Base-by-base conservation (phyloP, 2,888 invertebrate genomes). In the Proisotoma minuta region DNA sequence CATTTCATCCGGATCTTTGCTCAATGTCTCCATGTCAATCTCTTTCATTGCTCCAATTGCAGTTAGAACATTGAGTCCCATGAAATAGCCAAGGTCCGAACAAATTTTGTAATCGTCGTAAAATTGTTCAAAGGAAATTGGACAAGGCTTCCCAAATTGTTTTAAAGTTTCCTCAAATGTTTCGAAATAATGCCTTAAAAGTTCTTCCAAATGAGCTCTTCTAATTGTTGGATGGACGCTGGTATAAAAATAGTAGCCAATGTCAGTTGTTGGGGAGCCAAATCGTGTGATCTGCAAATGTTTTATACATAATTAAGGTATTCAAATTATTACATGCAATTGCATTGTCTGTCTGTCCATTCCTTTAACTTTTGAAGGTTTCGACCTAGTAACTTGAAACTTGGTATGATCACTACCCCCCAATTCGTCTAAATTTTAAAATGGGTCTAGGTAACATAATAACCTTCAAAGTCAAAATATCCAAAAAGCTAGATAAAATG, bases 181-280 rank as follows among this genome's bases (percentile, higher is more conserved):
- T 10, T 43, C 27, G 18, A 50, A 63, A 56, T 63, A 56, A 10
- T 29, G 27, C 20, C 47, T 48, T 10, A 59, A n/a, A 2, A 63
- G 53, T 34, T 51, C 34, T 28, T 29, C 22, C 20, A 51, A 24
- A 22, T 26, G 22, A 8, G 28, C 15, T 34, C 23, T 23, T 1
- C 59, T 51, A 12, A 62, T 57, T 29, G 29, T 29, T 20, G 62
- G 52, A 29, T 62, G 50, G 1, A 65, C 62, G n/a, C 57, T 57
- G 15, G 60, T 65, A 23, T 49, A 62, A 3, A 65, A 34, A 29
- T 48, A 65, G 29, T 65, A 60, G 2, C 65, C 65, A 24, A 65
- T 20, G 29, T 65, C 65, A 48, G 62, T 20, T 24, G 39, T 53
- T 27, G 65, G 65, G n/a, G 62, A 62, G 1, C 62, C 65, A 10